Percentiles rank a stretch among this genome's conserved stretches.
These are phyloP conservation scores for Smittia aterrima DNA, from an alignment of 2,888 invertebrate species.

Conservation along the genomic window DNA sequence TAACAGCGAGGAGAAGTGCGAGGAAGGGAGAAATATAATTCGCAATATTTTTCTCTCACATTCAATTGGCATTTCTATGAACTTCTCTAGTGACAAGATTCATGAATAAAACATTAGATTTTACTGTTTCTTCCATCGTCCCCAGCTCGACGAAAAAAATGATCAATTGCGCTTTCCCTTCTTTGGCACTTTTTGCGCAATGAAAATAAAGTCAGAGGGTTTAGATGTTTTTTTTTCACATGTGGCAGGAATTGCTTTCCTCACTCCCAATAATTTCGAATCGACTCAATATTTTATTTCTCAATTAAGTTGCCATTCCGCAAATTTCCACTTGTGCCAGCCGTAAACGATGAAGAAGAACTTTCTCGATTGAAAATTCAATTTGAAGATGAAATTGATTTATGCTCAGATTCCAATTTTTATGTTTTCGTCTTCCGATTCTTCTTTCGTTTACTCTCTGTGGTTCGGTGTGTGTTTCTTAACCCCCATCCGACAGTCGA, in stretches of 20 bases:
- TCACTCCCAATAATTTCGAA: background rate
- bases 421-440: background rate
- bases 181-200: conserved; percentile 1
- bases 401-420: conserved; percentile 28
- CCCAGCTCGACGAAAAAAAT: background rate
- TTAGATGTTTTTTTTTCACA: background rate
- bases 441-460: background rate
- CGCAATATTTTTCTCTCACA: conserved; percentile 5
- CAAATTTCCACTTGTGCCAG: conserved; percentile 10
- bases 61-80: conserved; percentile 12
- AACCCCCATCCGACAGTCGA: background rate
- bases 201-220: background rate
- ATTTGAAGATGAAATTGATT: conserved; percentile 35
- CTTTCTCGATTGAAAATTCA: conserved; percentile 28
- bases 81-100: conserved; percentile 18
- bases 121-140: conserved; percentile 10
- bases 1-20: background rate
- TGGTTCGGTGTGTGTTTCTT: background rate
- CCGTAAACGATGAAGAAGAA: background rate
- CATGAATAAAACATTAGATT: conserved; percentile 30
- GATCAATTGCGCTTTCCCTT: conserved; percentile 8
- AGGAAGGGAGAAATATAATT: conserved; percentile 21
- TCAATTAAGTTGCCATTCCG: conserved; percentile 31
- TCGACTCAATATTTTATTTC: conserved; percentile 27
- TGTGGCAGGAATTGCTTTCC: background rate